Evolutionary conservation across 2,797 vertebrate genomes (phyloP), one percentile per base, ranked within the genome.

Genomic region (Petrocephalus sullivani): DNA sequence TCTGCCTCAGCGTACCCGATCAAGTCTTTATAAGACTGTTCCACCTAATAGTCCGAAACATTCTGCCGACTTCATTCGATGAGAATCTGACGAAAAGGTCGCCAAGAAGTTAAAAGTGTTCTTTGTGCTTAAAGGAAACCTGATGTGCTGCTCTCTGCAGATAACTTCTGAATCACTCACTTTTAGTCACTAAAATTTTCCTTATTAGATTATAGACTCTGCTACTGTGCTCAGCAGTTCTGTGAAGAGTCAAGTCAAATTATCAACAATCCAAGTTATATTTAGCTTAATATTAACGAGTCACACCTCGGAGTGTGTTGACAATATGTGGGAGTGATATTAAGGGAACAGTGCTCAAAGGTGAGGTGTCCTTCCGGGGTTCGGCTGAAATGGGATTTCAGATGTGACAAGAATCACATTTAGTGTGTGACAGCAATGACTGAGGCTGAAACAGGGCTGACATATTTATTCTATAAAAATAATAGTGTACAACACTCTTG

Each of bases 21-120:
- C 90, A 94, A 90, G 93, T 91, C 87, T 92, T 88, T 91, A 91
- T 92, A 92, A 90, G 94, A 91, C 93, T 89, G 88, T 89, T 89
- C 89, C 87, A 53, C 82, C 90, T 91, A 87, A 86, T 90, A 67
- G 89, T 88, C 54, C 89, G 86, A 71, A 81, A 56, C 58, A 28
- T 41, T 86, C 54, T 58, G 28, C 54, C 60, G 54, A 60, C 53
- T 86, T 60, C 56, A 28, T 6, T 56, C 54, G 23, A 28, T 54
- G 49, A 85, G 54, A 19, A 28, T 56, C 51, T 85, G 3, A 16
- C 41, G 19, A 49, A 49, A 81, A 81, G 75, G 41, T 81, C 41
- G 37, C 6, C 75, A n/a, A 46, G 41, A 78, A 81, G 46, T 81
- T 81, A 81, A 19, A 81, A 49, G 75, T 81, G 41, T 81, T 81